These are phyloP conservation scores for Acanthiza pusilla DNA, from an alignment of 2,797 vertebrate species.

Conservation along the genomic window DNA sequence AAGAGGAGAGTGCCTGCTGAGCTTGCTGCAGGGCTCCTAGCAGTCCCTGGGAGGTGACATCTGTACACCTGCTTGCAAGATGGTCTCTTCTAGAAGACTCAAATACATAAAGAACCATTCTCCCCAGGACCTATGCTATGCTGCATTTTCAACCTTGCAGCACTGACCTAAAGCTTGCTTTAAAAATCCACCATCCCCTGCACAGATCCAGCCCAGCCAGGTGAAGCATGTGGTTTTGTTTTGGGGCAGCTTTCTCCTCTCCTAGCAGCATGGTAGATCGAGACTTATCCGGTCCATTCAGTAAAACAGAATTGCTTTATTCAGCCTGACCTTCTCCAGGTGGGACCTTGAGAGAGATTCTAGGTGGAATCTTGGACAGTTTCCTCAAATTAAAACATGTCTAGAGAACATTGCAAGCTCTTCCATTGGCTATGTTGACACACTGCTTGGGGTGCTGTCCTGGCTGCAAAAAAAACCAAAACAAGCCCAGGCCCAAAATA, in stretches of 20 bases:
- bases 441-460: neutral
- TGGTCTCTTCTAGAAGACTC: neutral
- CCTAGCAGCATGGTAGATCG: neutral
- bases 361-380: neutral
- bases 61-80: neutral
- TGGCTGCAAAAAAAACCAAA: neutral
- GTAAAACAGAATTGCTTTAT: neutral
- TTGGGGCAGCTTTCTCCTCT: neutral
- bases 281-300: neutral
- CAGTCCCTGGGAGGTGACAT: neutral
- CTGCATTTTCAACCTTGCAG: neutral
- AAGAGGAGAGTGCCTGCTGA: neutral
- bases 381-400: neutral
- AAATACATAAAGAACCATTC: neutral
- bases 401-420: slow-evolving; percentile 10
- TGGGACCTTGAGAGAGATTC: neutral
- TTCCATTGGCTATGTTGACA: neutral
- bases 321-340: neutral
- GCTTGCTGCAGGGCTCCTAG: neutral
- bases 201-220: neutral
- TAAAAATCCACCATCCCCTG: neutral
- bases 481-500: neutral
- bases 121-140: neutral
- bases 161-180: neutral
- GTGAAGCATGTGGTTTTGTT: neutral